Evolutionary conservation across 92 coral and sea anemone genomes (phyloP).

Genomic region (Desmophyllum pertusum): DNA sequence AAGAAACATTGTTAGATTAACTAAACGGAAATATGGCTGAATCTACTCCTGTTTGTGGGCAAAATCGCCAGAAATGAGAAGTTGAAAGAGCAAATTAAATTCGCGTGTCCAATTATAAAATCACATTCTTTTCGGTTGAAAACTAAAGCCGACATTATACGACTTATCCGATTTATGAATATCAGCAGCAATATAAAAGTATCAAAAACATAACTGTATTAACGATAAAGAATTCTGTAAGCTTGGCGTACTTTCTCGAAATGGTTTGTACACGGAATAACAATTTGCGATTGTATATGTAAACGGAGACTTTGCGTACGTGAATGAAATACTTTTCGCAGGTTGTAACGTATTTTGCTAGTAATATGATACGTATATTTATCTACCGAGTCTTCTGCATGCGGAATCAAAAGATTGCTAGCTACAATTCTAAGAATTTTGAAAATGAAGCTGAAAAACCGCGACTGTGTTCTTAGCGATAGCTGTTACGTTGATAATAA

Average conservation of each 20-base stretch:
- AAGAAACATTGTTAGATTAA: neutral
- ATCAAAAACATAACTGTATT: neutral
- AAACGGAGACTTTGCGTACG: neutral
- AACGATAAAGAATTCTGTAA: neutral
- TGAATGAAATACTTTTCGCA: neutral
- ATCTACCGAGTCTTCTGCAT: neutral
- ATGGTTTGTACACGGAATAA: too few relatives aligned
- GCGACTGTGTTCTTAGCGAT: too few relatives aligned
- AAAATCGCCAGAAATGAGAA: neutral
- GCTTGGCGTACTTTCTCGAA: neutral
- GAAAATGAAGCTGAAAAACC: neutral
- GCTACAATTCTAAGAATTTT: neutral
- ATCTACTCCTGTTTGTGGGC: too few relatives aligned
- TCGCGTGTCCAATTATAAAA: too few relatives aligned
- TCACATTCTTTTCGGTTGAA: neutral
- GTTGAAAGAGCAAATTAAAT: too few relatives aligned
- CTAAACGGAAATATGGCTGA: too few relatives aligned
- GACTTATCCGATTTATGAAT: neutral
- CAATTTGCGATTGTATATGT: too few relatives aligned
- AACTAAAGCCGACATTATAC: neutral
- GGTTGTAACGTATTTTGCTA: neutral
- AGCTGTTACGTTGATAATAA: too few relatives aligned
- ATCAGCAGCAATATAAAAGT: neutral
- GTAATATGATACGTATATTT: neutral
- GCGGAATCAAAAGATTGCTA: neutral